Evolutionary conservation across 2,888 invertebrate genomes (phyloP), one percentile per base, ranked within the genome.

Genomic region (Caprella mutica): DNA sequence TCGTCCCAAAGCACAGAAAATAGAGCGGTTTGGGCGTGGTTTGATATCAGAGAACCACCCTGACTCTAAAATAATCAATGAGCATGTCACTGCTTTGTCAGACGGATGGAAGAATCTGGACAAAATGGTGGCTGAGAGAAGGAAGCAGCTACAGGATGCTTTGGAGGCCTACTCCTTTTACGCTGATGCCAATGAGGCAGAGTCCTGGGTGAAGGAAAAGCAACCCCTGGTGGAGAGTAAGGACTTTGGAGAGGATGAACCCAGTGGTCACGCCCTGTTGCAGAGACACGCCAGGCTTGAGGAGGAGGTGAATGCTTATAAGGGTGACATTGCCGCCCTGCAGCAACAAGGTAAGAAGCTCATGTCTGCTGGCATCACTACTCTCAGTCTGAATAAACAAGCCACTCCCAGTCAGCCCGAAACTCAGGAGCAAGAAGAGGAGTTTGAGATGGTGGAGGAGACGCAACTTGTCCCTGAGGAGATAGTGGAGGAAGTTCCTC

Each of bases 191-290:
- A 94, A 97, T 74, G 97, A 97, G 71, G 88, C 92, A 0, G 96
- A 97, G 69, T 93, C 93, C 0, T 97, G 94, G 93, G 82, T 96
- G 76, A 87, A 89, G 67, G 97, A 97, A 73, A 93, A 92, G 74
- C 85, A 90, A 74, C 86, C 93, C 0, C 78, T 98, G 38, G 88
- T 93, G 14, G 81, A 83, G 12, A 89, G 90, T 0, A 81, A 81
- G 52, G 97, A 98, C 76, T 86, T 85, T 70, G 97, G 97, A 1
- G 82, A 82, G 17, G 94, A 94, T 75, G 93, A 93, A 68, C 87
- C 90, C 0, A 85, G 86, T 56, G 92, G 91, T 0, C 86, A 85
- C 68, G 91, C 93, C 0, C 75, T 93, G 53, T 76, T 93, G 2
- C 86, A 88, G 56, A 77, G 96, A 0, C 93, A 94, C 72, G 80